A percentile compares a stretch with the other conserved stretches of the same genome.
Evolutionary conservation across 1,140 invertebrate species (phyloP).

Genomic region (Monochamus saltuarius): DNA sequence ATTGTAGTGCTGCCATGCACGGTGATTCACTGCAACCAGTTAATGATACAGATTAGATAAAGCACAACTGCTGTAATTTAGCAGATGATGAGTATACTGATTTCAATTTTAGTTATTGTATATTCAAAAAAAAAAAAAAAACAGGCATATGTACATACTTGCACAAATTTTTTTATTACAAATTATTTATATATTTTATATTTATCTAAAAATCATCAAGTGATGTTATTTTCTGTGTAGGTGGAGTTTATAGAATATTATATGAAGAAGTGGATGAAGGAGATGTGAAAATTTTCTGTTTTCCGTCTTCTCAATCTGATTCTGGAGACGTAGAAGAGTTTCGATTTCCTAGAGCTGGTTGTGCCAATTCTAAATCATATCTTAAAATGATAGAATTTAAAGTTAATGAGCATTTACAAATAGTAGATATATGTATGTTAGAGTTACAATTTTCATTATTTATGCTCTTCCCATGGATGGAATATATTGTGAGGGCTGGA

Average conservation of each 20-base stretch:
- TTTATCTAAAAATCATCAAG: neutral
- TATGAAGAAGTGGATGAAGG: conserved; percentile 97
- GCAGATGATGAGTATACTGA: too few species aligned
- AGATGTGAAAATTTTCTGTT: conserved; percentile 87
- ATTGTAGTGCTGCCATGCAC: too few species aligned
- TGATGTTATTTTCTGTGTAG: conserved; percentile 20
- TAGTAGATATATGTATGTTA: conserved; percentile 65
- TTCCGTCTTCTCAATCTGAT: conserved; percentile 76
- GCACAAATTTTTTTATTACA: too few species aligned
- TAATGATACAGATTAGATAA: too few species aligned
- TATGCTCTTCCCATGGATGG: conserved; percentile 85
- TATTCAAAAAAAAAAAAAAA: too few species aligned
- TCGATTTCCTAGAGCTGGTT: conserved; percentile 89
- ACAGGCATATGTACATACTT: too few species aligned
- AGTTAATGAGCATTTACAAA: conserved; percentile 65
- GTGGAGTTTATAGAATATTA: conserved; percentile 74
- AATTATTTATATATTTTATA: conserved; percentile 2
- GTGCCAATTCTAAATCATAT: conserved; percentile 84
- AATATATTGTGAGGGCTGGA: conserved; percentile 90
- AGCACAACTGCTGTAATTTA: too few species aligned
- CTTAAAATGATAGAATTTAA: conserved; percentile 87
- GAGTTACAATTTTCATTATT: conserved; percentile 73
- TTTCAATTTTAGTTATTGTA: too few species aligned
- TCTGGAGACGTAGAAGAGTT: conserved; percentile 85
- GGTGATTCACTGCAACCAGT: too few species aligned